Evolutionary conservation across 23 tunicate genomes (phyloP), one percentile per base, ranked within the genome.

Genomic region (Ciona savignyi): DNA sequence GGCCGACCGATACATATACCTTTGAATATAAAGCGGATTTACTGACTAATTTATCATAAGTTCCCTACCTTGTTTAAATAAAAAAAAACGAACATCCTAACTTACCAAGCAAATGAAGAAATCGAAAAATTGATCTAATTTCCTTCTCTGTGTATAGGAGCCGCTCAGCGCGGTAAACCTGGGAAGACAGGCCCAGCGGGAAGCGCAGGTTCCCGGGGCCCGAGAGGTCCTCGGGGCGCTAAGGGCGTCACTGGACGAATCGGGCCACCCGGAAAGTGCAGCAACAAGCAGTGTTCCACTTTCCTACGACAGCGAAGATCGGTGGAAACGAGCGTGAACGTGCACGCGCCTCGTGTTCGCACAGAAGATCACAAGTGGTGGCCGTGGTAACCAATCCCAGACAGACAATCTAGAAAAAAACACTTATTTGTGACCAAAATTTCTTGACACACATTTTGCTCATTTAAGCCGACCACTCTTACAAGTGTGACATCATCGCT

Each of bases 181-280:
- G 85, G 85, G 1, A 63, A 71, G 31, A 78, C 78, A 23, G 85
- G 84, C 4, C 62, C 63, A 26, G 29, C 31, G 0, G 84, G 84
- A 28, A n/a, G 25, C 22, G 74, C 64, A 0, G 82, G 84, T 0
- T 24, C 32, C 6, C 70, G 84, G 0, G 83, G 92, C 3, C 51
- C 20, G 0, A 60, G 70, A 49, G 95, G 95, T 25, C 70, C 74
- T 15, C 70, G 86, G 65, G 95, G 93, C 15, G 25, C 42, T 51
- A 33, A 63, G 28, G 80, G 95, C 49, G 56, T 65, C 63, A 30
- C 30, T 63, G 56, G 83, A 79, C 34, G 11, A 6, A 15, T 15
- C 9, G 56, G 56, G 15, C 62, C 75, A 34, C 74, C 65, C 15
- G 95, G 86, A 31, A 79, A 68, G 30, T 87, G 95, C 74, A 78